Percentiles rank a stretch among this genome's conserved stretches.
Conservation (phyloP, 2,888 invertebrate genomes). For the Antitype chi region DNA sequence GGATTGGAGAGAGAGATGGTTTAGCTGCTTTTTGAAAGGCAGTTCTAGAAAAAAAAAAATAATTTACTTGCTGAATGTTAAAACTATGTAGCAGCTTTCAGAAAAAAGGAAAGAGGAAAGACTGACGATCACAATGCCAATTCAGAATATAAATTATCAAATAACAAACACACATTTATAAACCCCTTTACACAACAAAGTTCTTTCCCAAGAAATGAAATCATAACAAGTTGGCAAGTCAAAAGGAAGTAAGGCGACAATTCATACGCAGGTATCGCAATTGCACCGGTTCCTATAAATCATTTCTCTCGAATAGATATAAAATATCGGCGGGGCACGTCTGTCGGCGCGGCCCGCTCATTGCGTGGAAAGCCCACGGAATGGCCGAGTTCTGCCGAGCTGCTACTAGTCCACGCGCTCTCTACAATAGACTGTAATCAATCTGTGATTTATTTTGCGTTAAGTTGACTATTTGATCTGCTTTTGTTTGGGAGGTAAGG, state of each 20-base stretch:
- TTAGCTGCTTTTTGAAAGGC: not conserved
- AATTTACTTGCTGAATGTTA: not conserved
- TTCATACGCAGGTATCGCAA: slow-evolving; percentile 81
- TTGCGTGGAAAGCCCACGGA: slow-evolving; percentile 57
- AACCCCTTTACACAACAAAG: slow-evolving; percentile 26
- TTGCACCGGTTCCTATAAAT: slow-evolving; percentile 83
- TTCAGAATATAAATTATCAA: not conserved
- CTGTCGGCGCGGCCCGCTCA: slow-evolving; percentile 46
- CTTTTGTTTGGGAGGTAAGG: slow-evolving; percentile 4
- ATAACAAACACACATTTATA: slow-evolving; percentile 11
- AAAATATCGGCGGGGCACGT: slow-evolving; percentile 72
- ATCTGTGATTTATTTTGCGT: slow-evolving; percentile 69
- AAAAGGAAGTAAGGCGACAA: slow-evolving; percentile 65
- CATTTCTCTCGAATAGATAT: slow-evolving; percentile 79
- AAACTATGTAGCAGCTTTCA: too few species aligned
- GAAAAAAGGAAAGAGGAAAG: not conserved
- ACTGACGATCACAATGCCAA: not conserved
- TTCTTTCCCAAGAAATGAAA: slow-evolving; percentile 60
- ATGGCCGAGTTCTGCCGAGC: slow-evolving; percentile 7
- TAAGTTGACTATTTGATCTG: slow-evolving; percentile 40
- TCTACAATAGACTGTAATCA: slow-evolving; percentile 82
- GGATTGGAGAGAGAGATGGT: too few species aligned
- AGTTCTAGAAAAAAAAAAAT: not conserved
- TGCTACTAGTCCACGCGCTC: slow-evolving; percentile 68
- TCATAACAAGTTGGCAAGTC: slow-evolving; percentile 61